These are phyloP conservation scores for Noctua fimbriata DNA, from an alignment of 2,888 invertebrate genomes.

Conservation along the genomic window DNA sequence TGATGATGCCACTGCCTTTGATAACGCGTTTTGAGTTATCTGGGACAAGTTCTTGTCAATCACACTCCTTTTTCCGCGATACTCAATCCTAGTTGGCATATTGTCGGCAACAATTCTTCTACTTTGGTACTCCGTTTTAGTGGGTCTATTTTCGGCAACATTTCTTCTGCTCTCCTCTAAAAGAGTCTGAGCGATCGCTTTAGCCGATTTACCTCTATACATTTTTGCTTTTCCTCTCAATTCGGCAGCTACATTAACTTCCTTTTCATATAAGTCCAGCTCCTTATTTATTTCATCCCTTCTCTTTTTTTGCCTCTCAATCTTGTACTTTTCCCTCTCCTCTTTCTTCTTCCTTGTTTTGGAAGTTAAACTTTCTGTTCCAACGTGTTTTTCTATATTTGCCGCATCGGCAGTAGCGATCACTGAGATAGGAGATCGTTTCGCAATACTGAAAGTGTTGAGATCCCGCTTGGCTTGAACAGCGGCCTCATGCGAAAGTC, in stretches of 20 bases:
- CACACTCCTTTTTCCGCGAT: conserved; percentile 73
- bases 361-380: conserved; percentile 86
- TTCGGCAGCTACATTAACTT: conserved; percentile 87
- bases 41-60: conserved; percentile 74
- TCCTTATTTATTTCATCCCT: conserved; percentile 85
- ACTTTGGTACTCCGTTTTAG: conserved; percentile 84
- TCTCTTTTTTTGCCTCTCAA: conserved; percentile 86
- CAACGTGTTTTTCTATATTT: conserved; percentile 92
- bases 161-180: conserved; percentile 91
- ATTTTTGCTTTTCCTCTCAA: conserved; percentile 89
- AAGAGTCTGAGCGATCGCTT: conserved; percentile 92
- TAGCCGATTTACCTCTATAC: conserved; percentile 94
- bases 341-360: conserved; percentile 87
- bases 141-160: conserved; percentile 84
- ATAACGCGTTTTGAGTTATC: conserved; percentile 73
- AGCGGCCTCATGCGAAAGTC: conserved; percentile 92
- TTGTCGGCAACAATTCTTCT: conserved; percentile 87
- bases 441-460: conserved; percentile 90
- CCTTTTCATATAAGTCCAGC: conserved; percentile 83
- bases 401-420: conserved; percentile 91
- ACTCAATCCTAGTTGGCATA: conserved; percentile 77
- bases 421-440: conserved; percentile 91
- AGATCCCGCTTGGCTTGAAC: conserved; percentile 93
- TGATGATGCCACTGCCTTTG: conserved; percentile 69
- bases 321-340: conserved; percentile 81